Evolutionary conservation across 2,888 invertebrate species (phyloP).

Genomic region (Thymelicus lineola): DNA sequence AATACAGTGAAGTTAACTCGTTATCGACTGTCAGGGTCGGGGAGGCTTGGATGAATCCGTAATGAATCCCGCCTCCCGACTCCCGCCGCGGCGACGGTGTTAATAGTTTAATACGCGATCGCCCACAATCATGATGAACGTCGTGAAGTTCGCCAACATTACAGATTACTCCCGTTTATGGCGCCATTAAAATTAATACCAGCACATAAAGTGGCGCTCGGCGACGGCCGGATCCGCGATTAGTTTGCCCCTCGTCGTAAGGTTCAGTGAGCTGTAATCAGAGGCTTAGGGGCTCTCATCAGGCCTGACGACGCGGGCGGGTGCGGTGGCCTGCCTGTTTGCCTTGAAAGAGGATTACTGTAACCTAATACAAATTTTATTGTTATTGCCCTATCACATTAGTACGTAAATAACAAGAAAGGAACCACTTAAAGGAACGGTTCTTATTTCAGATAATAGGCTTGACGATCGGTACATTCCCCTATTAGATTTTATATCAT

Average conservation of each 20-base stretch:
- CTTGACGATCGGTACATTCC: too few species aligned
- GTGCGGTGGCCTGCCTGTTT: not conserved
- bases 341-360: too few species aligned
- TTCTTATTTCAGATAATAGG: too few species aligned
- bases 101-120: not conserved
- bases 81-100: not conserved
- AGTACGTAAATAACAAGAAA: too few species aligned
- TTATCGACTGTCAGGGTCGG: too few species aligned
- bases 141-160: constrained; percentile 12
- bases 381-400: too few species aligned
- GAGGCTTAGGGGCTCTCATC: not conserved
- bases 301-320: not conserved
- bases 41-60: too few species aligned
- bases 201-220: constrained; percentile 16
- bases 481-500: too few species aligned
- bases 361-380: too few species aligned
- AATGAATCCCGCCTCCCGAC: not conserved
- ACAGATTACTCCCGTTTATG: constrained; percentile 24
- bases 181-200: constrained; percentile 9
- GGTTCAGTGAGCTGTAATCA: constrained; percentile 19
- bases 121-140: constrained; percentile 16
- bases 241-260: constrained; percentile 35
- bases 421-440: too few species aligned
- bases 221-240: constrained; percentile 15
- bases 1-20: too few species aligned